These are phyloP conservation scores for human DNA, from an alignment of 2,113 vertebrate genomes.

Conservation along the genomic window GRCh38 chr11:92908501-92909000, in stretches of 20 bases:
- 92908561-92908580: neutral
- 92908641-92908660: neutral
- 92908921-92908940: too few species aligned
- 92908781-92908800: too few species aligned
- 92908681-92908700: neutral
- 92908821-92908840: too few species aligned
- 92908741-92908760: neutral
- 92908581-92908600: neutral
- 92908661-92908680: neutral
- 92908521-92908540: too few species aligned
- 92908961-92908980: too few species aligned
- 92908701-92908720: neutral
- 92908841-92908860: too few species aligned
- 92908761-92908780: neutral
- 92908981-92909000: too few species aligned
- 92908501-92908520: neutral
- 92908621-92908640: neutral
- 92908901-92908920: too few species aligned
- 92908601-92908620: neutral
- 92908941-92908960: too few species aligned
- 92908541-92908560: neutral
- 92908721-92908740: neutral
- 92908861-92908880: too few species aligned
- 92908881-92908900: too few species aligned
- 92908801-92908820: too few species aligned